Evolutionary conservation across 2,888 invertebrate genomes (phyloP), one percentile per base, ranked within the genome.

Genomic region (Criorhina ranunculi): DNA sequence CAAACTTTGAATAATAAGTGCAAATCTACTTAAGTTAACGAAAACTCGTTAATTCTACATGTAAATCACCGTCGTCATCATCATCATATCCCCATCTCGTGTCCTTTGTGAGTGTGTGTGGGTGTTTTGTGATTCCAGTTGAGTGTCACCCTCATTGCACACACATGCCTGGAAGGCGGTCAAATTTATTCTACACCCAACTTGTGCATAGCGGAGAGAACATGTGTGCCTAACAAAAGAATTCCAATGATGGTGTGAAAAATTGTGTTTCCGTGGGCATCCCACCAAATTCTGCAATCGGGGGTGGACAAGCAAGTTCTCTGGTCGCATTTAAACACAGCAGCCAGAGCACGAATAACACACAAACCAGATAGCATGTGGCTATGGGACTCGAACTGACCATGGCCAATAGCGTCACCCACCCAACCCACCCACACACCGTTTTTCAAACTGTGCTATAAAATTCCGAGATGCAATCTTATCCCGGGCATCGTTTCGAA

Each of bases 1-100:
- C 85, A 80, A 80, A 85, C 80, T 85, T 85, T 85, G 85, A 85
- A 85, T 85, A 85, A 85, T 85, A 80, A 85, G 85, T 85, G 80
- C 66, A 85, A 85, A 85, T 85, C 85, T 85, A 85, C 80, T 85
- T 85, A 85, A 80, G 80, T 80, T 85, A 85, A 80, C 85, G 85
- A 80, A 85, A 85, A 85, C 85, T 85, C 85, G 85, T 85, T 85
- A 85, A 85, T 85, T 76, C 80, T 60, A 80, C 80, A 85, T 85
- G 85, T 80, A 85, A 85, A 85, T 80, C 85, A 85, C 75, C 75
- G 85, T 85, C 79, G 66, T 80, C 75, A 60, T 76, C 80, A 66
- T 85, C 83, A 72, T 80, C 85, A 70, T 80, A 70, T 78, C 64
- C 53, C 51, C 49, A 85, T 85, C 46, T 64, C 19, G 70, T 62